These are phyloP conservation scores for Ophion ellenae DNA, from an alignment of 2,888 invertebrate genomes.

Conservation along the genomic window DNA sequence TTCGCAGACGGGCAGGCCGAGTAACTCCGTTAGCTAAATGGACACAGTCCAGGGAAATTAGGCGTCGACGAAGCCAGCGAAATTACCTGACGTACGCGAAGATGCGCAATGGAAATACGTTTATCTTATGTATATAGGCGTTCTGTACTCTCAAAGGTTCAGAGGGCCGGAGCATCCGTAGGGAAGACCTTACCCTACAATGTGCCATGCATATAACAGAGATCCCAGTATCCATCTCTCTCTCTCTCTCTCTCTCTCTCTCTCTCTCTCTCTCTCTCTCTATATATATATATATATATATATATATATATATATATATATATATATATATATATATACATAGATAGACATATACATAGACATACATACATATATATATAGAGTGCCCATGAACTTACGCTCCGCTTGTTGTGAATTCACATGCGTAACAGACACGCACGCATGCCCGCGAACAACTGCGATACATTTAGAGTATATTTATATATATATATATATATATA, in stretches of 20 bases:
- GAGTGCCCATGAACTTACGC: constrained; percentile 65
- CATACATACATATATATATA: constrained; percentile 18
- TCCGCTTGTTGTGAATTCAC: constrained; percentile 78
- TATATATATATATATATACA: too few species aligned
- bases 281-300: too few species aligned
- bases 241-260: too few species aligned
- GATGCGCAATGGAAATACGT: constrained; percentile 20
- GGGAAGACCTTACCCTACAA: constrained; percentile 14
- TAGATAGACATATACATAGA: neutral
- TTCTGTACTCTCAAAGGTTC: constrained; percentile 31
- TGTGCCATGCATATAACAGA: neutral
- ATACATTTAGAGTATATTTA: neutral
- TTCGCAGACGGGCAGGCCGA: constrained; percentile 58
- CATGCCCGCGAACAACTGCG: constrained; percentile 70
- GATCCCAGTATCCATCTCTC: too few species aligned
- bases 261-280: too few species aligned
- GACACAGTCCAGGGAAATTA: constrained; percentile 43
- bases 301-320: too few species aligned
- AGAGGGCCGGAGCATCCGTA: constrained; percentile 13
- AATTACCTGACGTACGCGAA: constrained; percentile 27
- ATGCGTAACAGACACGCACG: constrained; percentile 80
- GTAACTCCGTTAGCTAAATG: constrained; percentile 52
- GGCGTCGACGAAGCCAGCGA: neutral
- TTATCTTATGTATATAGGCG: neutral
- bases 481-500: neutral